Base-by-base conservation (phyloP, 2,888 invertebrate genomes). In the Platycheirus rosarum region DNA sequence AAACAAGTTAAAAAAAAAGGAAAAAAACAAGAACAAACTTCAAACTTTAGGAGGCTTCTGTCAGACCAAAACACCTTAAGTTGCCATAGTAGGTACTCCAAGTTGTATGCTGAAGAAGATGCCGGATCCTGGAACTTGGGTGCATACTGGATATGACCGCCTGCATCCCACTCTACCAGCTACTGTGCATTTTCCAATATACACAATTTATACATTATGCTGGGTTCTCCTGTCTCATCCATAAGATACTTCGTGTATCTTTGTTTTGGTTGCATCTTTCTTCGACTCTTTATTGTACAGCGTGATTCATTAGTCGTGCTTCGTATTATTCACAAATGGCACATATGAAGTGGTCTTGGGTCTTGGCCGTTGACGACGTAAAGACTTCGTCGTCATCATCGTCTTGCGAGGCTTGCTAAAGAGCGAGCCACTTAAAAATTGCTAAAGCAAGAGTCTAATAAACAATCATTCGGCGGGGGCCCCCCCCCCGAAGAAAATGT, bases 241-340 rank as follows among this genome's bases (percentile, higher is more conserved):
- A n/a, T 20, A 40, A 57, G 57, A 40, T 44, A 14, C 18, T 69
- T 70, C 44, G 60, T 66, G 60, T 32, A 53, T 60, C 78, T 74
- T 79, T 74, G 74, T 74, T 79, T 74, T 79, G 48, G 74, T 79
- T 79, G 68, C 68, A 49, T 74, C 74, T 69, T 68, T 69, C 42
- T 74, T 69, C 51, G 49, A 63, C 73, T 44, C 42, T 75, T 85
- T 76, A 79, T 79, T 84, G 79, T 79, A 79, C 75, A 84, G 84
- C 84, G 85, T 85, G 85, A 85, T 85, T 85, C 85, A 85, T 85
- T 85, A 85, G 85, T 85, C 85, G 85, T 84, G 85, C 84, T 57
- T 77, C 80, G 69, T 55, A 84, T 84, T 84, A 74, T 73, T 78
- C 69, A 76, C 70, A 71, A 84, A 75, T 80, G 69, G 77, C 55